Conservation (phyloP, 2,888 invertebrate genomes). For the Entomobrya proxima region DNA sequence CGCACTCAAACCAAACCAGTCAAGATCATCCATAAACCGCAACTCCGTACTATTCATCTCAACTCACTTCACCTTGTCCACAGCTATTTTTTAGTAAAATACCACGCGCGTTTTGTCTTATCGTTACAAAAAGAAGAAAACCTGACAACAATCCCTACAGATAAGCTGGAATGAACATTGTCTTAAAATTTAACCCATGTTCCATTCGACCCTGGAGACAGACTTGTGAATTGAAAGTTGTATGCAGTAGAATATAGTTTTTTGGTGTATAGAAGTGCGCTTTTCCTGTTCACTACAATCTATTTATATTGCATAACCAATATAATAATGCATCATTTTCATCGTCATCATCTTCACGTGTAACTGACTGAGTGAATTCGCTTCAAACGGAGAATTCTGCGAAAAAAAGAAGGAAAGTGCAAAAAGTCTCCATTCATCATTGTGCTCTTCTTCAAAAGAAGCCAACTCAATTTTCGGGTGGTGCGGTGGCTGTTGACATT, state of each 20-base stretch:
- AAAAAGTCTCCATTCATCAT: not conserved
- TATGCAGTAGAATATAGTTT: not conserved
- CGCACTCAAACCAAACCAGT: not conserved
- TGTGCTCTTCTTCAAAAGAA: not conserved
- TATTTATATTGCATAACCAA: not conserved
- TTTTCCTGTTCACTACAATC: not conserved
- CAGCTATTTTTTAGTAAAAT: not conserved
- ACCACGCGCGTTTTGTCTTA: not conserved
- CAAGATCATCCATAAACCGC: not conserved
- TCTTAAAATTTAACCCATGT: not conserved
- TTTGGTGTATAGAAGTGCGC: too few relatives aligned
- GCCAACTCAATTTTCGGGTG: not conserved
- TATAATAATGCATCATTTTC: not conserved
- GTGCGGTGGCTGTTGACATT: too few relatives aligned
- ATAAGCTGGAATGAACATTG: not conserved
- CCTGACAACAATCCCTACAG: conserved; percentile 5
- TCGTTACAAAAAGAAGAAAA: not conserved
- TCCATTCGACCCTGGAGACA: not conserved
- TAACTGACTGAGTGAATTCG: conserved; percentile 2
- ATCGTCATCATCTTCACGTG: not conserved
- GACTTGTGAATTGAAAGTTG: conserved; percentile 9
- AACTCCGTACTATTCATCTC: not conserved
- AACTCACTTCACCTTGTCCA: conserved; percentile 14
- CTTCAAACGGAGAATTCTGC: not conserved
- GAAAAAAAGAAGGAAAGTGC: not conserved